Evolutionary conservation across 2,113 vertebrate genomes (phyloP).

Genomic region (Natator depressus): DNA sequence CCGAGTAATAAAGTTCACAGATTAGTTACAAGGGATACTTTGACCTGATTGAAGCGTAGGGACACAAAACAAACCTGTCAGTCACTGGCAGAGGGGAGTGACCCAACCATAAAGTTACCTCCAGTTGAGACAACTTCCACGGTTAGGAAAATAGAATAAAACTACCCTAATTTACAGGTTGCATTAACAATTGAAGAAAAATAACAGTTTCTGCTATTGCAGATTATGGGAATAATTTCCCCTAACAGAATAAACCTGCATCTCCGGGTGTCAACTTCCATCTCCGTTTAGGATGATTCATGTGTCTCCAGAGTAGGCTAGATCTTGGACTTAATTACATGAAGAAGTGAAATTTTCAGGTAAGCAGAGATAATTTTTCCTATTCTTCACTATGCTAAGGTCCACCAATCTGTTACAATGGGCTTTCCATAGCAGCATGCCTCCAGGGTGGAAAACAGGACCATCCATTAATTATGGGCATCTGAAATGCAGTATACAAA

Average conservation of each 20-base stretch:
- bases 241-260: neutral
- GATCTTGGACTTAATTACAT: neutral
- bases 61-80: conserved; percentile 12
- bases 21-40: neutral
- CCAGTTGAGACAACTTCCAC: neutral
- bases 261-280: neutral
- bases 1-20: neutral
- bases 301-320: neutral
- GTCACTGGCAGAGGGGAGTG: neutral
- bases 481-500: neutral
- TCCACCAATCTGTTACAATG: neutral
- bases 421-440: neutral
- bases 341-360: neutral
- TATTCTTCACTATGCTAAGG: fast-evolving
- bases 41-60: neutral
- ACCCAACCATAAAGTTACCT: neutral
- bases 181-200: neutral
- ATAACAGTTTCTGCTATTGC: neutral
- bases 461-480: neutral
- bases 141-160: neutral
- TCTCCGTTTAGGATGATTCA: neutral
- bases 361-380: neutral
- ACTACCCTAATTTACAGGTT: neutral
- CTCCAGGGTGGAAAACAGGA: neutral
- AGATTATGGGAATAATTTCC: neutral